Evolutionary conservation across 2,113 vertebrate genomes (phyloP).

Genomic region (Phyllostomus discolor): DNA sequence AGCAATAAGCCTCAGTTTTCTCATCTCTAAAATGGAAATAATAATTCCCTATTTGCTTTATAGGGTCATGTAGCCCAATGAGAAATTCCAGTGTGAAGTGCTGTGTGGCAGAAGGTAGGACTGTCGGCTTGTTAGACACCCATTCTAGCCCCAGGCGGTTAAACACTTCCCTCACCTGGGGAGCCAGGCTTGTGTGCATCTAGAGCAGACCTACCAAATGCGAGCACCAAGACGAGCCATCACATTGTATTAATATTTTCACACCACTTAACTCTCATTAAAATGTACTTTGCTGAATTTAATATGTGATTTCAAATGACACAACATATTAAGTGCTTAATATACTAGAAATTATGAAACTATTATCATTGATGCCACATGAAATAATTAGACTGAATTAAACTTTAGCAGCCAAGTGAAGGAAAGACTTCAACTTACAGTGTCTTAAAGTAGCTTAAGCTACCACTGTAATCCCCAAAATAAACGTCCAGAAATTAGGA

Average conservation of each 20-base stretch:
- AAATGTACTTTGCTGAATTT: conserved; percentile 87
- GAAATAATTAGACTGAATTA: conserved; percentile 87
- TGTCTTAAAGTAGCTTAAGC: conserved; percentile 53
- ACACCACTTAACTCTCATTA: conserved; percentile 88
- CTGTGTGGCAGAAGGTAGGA: not conserved
- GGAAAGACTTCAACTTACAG: conserved; percentile 69
- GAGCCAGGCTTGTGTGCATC: not conserved
- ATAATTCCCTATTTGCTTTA: not conserved
- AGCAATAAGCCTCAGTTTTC: not conserved
- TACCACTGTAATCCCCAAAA: conserved; percentile 48
- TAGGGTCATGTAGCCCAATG: not conserved
- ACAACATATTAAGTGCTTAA: conserved; percentile 90
- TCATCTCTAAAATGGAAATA: not conserved
- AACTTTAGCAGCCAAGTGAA: conserved; percentile 75
- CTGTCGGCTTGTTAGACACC: not conserved
- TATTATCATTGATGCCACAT: conserved; percentile 80
- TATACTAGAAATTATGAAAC: conserved; percentile 90
- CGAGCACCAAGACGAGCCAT: conserved; percentile 56
- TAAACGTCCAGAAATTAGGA: conserved; percentile 41
- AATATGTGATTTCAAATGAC: conserved; percentile 85
- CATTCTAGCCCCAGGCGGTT: no score
- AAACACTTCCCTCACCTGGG: conserved; percentile 45
- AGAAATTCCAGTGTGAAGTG: not conserved
- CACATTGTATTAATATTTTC: conserved; percentile 78
- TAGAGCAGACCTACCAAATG: conserved; percentile 20